Evolutionary conservation across 2,113 vertebrate genomes (phyloP).

Genomic region (Oceanodroma tethys): DNA sequence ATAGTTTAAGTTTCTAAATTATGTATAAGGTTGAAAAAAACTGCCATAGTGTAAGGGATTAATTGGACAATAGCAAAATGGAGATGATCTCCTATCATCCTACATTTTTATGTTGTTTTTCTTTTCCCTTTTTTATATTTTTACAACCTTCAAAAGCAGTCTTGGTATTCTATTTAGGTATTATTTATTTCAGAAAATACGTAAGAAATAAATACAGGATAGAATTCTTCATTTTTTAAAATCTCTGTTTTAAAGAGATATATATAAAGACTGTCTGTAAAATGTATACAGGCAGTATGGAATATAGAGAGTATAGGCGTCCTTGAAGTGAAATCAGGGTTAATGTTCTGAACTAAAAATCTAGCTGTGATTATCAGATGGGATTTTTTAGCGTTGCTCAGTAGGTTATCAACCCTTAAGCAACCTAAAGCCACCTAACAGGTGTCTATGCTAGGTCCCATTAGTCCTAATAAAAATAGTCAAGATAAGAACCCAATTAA

Average conservation of each 20-base stretch:
- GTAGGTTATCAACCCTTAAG: neutral
- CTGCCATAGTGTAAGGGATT: neutral
- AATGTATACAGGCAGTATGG: neutral
- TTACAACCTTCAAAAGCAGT: neutral
- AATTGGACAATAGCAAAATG: neutral
- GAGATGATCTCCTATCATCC: neutral
- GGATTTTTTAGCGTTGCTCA: neutral
- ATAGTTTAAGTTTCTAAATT: neutral
- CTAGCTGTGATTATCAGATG: neutral
- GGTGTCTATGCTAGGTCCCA: neutral
- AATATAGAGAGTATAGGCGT: neutral
- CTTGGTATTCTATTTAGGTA: neutral
- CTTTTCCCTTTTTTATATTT: neutral
- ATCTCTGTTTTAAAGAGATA: neutral
- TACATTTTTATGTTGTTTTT: neutral
- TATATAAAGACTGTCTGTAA: neutral
- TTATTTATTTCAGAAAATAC: neutral
- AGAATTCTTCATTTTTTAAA: neutral
- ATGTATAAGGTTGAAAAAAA: neutral
- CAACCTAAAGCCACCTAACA: neutral
- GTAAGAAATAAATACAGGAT: neutral
- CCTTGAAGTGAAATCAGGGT: neutral
- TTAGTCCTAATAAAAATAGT: neutral
- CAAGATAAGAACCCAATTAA: neutral
- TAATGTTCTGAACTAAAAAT: neutral